phyloP scores from a whole-genome alignment of 1,140 invertebrate species.

The Listronotus oregonensis region DNA sequence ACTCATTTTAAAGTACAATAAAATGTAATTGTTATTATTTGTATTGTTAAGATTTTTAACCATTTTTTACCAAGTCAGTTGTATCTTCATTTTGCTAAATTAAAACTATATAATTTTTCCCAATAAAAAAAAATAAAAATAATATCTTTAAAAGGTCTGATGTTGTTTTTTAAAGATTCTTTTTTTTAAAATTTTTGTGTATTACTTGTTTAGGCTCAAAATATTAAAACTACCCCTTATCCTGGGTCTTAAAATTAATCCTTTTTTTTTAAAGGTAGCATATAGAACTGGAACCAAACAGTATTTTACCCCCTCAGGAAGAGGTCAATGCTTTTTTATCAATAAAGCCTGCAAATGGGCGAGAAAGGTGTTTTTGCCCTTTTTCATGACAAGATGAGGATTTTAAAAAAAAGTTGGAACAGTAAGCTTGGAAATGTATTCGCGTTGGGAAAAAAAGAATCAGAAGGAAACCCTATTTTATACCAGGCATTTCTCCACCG shows the following conservation, averaged over 20 bases:
- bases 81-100: no score
- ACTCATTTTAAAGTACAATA: constrained; percentile 38
- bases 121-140: no score
- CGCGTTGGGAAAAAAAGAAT: not conserved
- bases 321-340: constrained; percentile 26
- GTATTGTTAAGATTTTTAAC: no score
- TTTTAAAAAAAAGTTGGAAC: constrained; percentile 15
- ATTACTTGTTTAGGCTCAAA: no score
- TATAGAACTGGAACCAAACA: constrained; percentile 37
- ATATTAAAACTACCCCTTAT: no score
- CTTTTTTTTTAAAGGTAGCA: constrained; percentile 11
- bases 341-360: constrained; percentile 37
- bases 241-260: no score
- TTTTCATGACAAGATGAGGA: constrained; percentile 17
- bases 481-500: constrained; percentile 40
- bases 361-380: constrained; percentile 29
- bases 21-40: constrained; percentile 10
- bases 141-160: no score
- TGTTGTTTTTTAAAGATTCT: no score
- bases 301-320: constrained; percentile 29
- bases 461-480: constrained; percentile 29
- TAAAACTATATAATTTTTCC: no score
- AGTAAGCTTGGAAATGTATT: not conserved
- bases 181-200: no score
- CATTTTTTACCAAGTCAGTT: no score